These are phyloP conservation scores for Drosophila nigromelanica DNA, from an alignment of 1,140 invertebrate genomes.

Conservation along the genomic window DNA sequence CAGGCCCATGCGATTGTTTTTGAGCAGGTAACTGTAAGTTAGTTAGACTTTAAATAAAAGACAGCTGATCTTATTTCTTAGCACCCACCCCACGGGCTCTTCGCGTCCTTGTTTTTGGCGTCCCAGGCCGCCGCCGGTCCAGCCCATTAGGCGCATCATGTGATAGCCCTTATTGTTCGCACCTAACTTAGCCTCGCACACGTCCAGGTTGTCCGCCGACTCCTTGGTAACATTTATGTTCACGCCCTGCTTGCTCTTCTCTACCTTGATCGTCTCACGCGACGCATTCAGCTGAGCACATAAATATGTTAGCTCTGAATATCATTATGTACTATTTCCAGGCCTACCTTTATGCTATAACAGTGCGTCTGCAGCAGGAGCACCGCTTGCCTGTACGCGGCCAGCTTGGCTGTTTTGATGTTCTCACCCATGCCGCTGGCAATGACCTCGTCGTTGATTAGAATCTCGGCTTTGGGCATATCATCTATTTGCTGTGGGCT, in stretches of 20 bases:
- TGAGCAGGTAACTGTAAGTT: slow-evolving; percentile 63
- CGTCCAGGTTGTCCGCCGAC: slow-evolving; percentile 48
- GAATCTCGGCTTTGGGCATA: slow-evolving; percentile 45
- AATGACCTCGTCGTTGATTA: slow-evolving; percentile 80
- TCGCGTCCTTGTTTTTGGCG: slow-evolving; percentile 88
- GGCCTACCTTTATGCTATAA: slow-evolving; percentile 85
- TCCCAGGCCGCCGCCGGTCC: slow-evolving; percentile 91
- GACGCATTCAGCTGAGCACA: slow-evolving; percentile 59
- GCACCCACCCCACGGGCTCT: slow-evolving; percentile 86
- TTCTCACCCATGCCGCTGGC: slow-evolving; percentile 63
- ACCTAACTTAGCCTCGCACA: slow-evolving; percentile 72
- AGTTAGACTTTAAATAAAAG: background rate
- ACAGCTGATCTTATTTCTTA: background rate
- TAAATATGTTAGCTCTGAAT: background rate
- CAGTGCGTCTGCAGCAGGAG: slow-evolving; percentile 84
- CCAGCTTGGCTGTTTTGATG: slow-evolving; percentile 84
- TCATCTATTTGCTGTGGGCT: slow-evolving; percentile 10
- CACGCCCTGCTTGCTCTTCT: slow-evolving; percentile 64
- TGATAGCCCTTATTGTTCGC: slow-evolving; percentile 87
- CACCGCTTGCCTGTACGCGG: slow-evolving; percentile 83
- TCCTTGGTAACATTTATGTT: slow-evolving; percentile 69
- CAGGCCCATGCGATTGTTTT: slow-evolving; percentile 72
- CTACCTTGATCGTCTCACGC: slow-evolving; percentile 70
- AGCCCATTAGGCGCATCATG: slow-evolving; percentile 92
- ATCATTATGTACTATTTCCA: too few species aligned